Evolutionary conservation across 2,797 vertebrate species (phyloP), one percentile per base, ranked within the genome.

Genomic region (Telmatherina bonti): DNA sequence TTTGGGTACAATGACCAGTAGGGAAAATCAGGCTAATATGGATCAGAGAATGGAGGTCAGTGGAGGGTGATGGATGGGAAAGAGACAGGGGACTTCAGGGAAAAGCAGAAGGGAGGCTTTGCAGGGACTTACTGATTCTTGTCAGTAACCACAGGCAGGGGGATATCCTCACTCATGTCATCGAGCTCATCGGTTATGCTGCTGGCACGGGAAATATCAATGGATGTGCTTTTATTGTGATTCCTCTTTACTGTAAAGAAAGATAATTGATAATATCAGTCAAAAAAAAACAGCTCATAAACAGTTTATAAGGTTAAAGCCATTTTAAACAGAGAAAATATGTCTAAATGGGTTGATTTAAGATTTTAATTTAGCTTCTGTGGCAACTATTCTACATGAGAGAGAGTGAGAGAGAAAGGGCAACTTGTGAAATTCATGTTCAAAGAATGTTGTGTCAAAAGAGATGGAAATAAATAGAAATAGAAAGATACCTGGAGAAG

Each of bases 101-200:
- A 10, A 41, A 20, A 72, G 55, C 30, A 29, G 54, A 31, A 30
- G 12, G 49, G 16, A 56, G 36, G 27, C 24, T 29, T 79, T 71
- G 9, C 4, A 64, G 30, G 52, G 69, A 94, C 96, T 96, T 94
- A 97, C 96, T 96, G 94, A 62, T 93, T 63, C 73, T 92, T 74
- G 0, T 94, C 72, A 0, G 91, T 91, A 15, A 95, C 88, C 16
- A 90, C 76, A 2, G 94, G 91, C 70, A 96, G 86, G 0, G 89
- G 61, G 4, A 94, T 88, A 71, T 96, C 95, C 78, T 97, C 96
- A 0, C 83, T 84, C 47, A 87, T 66, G 57, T 93, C 93, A 75
- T 96, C 95, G 22, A 94, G 92, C 67, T 96, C 96, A 5, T 97
- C 96, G 0, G 89, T 91, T 51, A 96, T 88, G 87, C 96, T 97